These are phyloP conservation scores for Danio tinwini DNA, from an alignment of 2,797 vertebrate genomes.

Conservation along the genomic window DNA sequence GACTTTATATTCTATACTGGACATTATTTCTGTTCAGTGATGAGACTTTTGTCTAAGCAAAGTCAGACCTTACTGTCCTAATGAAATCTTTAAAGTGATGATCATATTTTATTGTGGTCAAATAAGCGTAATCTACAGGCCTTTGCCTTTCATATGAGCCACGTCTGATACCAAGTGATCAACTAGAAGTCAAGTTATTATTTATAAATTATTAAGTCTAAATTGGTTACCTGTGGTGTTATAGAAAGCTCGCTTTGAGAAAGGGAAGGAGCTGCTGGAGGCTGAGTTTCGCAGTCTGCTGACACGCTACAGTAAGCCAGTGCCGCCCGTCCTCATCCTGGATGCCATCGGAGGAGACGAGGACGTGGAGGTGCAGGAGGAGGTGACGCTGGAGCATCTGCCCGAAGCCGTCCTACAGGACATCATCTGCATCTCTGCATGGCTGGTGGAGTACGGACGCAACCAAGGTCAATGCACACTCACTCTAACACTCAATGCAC, in stretches of 20 bases:
- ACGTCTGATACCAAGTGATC: no score
- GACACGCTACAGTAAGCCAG: constrained; percentile 91
- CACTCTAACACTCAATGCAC: constrained; percentile 62
- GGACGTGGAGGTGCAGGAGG: constrained; percentile 91
- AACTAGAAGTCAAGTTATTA: no score
- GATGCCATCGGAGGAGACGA: constrained; percentile 90
- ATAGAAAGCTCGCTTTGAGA: constrained; percentile 95
- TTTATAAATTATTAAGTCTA: no score
- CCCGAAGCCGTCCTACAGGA: constrained; percentile 90
- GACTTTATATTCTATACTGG: no score
- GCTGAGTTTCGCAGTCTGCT: constrained; percentile 92
- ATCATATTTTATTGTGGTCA: no score
- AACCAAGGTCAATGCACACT: constrained; percentile 86
- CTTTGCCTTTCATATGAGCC: no score
- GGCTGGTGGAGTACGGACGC: constrained; percentile 95
- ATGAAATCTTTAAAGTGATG: no score
- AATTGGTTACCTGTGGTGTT: not conserved
- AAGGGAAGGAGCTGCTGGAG: constrained; percentile 94
- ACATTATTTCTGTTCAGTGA: no score
- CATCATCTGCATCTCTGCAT: constrained; percentile 90
- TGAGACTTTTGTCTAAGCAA: no score
- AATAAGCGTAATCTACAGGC: no score
- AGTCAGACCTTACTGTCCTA: no score
- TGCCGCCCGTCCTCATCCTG: constrained; percentile 93
- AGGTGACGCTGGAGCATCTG: constrained; percentile 89